Percentiles rank a stretch among this genome's conserved stretches.
These are phyloP conservation scores for Pelodytes ibericus DNA, from an alignment of 2,797 vertebrate species.

Conservation along the genomic window DNA sequence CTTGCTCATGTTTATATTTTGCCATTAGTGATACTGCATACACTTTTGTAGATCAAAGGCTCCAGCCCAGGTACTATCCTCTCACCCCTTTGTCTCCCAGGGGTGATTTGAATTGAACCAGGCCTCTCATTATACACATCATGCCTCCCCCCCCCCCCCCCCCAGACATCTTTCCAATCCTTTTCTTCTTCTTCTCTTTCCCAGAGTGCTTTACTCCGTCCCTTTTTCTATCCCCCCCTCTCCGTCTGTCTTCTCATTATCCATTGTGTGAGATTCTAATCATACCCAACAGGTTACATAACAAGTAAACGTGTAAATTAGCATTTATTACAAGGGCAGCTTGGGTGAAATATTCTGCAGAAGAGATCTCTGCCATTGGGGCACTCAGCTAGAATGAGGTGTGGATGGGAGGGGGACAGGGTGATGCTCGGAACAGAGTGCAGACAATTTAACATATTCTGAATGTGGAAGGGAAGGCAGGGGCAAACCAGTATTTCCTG, in stretches of 20 bases:
- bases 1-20: neutral
- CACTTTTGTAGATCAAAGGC: neutral
- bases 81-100: neutral
- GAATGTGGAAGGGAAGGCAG: neutral
- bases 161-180: neutral
- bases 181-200: neutral
- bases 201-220: too few species aligned
- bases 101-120: constrained; percentile 2
- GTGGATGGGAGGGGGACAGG: neutral
- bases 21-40: neutral
- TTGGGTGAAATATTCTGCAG: constrained; percentile 10
- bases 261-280: constrained; percentile 11
- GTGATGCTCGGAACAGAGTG: neutral
- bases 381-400: neutral
- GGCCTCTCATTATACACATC: neutral
- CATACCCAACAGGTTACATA: constrained; percentile 30
- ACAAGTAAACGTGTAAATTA: neutral
- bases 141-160: neutral
- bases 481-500: neutral
- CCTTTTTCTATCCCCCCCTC: neutral
- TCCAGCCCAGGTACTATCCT: neutral
- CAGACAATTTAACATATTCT: neutral
- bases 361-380: neutral
- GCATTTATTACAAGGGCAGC: neutral
- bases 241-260: neutral